phyloP scores from a whole-genome alignment of 2,797 vertebrate genomes.

The Myotis daubentonii region DNA sequence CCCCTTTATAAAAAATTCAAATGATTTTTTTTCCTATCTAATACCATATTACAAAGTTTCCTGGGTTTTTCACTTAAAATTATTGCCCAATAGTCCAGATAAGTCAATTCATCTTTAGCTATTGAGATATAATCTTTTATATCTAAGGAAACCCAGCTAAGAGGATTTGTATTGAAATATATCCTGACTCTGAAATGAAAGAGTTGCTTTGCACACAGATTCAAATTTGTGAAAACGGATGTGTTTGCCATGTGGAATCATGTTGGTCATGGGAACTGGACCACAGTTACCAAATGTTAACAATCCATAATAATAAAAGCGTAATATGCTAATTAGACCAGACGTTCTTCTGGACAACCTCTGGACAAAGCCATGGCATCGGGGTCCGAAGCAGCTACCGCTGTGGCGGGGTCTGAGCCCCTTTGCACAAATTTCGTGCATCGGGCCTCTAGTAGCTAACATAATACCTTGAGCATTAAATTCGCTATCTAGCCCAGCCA shows the following conservation, averaged over 20 bases:
- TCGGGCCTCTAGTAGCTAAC: not conserved
- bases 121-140: not conserved
- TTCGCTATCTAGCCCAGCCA: not conserved
- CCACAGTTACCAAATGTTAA: not conserved
- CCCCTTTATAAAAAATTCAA: constrained; percentile 47
- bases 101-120: not conserved
- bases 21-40: constrained; percentile 13
- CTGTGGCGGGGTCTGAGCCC: too few relatives aligned
- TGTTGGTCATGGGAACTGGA: not conserved
- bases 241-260: not conserved
- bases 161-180: not conserved
- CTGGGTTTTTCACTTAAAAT: not conserved
- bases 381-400: too few relatives aligned
- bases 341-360: too few relatives aligned
- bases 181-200: not conserved
- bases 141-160: not conserved
- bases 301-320: not conserved
- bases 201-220: not conserved
- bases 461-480: not conserved
- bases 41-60: not conserved
- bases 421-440: too few relatives aligned
- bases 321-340: too few relatives aligned
- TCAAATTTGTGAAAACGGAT: not conserved
- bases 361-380: too few relatives aligned
- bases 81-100: not conserved